phyloP scores from a whole-genome alignment of 1,140 invertebrate genomes.

The Musca vetustissima region DNA sequence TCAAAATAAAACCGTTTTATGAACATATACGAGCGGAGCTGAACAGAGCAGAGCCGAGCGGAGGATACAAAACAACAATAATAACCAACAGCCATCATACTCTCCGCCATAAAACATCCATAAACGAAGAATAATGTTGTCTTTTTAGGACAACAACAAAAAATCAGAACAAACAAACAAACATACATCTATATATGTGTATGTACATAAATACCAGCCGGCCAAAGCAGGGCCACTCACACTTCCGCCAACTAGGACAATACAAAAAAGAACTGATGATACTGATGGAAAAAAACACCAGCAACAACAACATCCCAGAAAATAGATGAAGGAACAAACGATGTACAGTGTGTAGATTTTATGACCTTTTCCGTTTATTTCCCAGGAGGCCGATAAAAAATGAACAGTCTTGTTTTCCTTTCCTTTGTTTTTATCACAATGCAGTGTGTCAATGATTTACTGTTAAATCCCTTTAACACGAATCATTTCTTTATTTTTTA shows the following conservation, averaged over 20 bases:
- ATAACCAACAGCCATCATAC: too few species aligned
- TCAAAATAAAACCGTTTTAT: constrained; percentile 5
- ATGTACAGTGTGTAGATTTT: constrained; percentile 7
- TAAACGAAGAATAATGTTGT: constrained; percentile 11
- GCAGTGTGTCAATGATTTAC: constrained; percentile 11
- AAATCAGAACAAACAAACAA: background rate
- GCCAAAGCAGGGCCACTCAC: too few species aligned
- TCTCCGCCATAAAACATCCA: too few species aligned
- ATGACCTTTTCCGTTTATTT: constrained; percentile 18
- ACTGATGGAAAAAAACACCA: background rate
- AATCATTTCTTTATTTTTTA: background rate
- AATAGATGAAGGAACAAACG: background rate
- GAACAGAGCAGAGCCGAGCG: too few species aligned
- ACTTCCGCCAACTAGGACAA: too few species aligned
- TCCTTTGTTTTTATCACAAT: constrained; percentile 9
- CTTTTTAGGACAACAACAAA: background rate
- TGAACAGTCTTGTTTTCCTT: constrained; percentile 3
- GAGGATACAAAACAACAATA: too few species aligned
- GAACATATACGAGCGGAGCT: too few species aligned
- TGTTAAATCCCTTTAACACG: constrained; percentile 9
- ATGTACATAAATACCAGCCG: too few species aligned
- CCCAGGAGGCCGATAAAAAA: constrained; percentile 7
- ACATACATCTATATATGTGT: background rate
- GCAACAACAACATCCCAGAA: too few species aligned
- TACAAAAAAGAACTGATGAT: background rate